Evolutionary conservation across 1,140 invertebrate species (phyloP), one percentile per base, ranked within the genome.

Genomic region (Pachyrhynchus sulphureomaculatus): DNA sequence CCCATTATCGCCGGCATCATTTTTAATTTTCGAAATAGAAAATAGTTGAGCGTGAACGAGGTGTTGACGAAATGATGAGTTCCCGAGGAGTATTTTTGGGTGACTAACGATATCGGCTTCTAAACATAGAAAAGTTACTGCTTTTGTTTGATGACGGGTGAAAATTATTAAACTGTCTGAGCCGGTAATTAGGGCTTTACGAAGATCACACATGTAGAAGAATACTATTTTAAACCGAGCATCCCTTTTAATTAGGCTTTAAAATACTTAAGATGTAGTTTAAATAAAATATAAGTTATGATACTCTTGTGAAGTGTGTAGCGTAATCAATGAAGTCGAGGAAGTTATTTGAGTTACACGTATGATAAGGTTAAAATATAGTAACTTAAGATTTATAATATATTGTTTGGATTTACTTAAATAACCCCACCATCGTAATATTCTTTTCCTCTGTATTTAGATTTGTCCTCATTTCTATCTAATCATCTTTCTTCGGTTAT

Each of bases 1-100:
- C 65, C 66, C 65, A 65, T 68, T 67, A 69, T 55, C 58, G 53
- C 42, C 39, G 41, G 44, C 23, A 42, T 60, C 49, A 32, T 53
- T 61, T 59, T 59, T 57, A 47, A 57, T 47, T 59, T 59, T 41
- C 48, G 51, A 56, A 64, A 64, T 64, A 64, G 54, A 59, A 59
- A 64, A 59, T 64, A 45, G 44, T 33, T 24, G 26, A 33, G 44
- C 55, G 62, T 41, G 62, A 51, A 60, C 52, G 57, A 65, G 56
- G 56, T 60, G 63, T 58, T 60, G 63, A 65, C 36, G 53, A 56
- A 65, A 65, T 61, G 63, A 65, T 64, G 62, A 59, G 56, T 59
- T 48, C 42, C 49, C 58, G 49, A 53, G 33, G 49, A 47, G 32
- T 61, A 53, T 54, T 55, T 62, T 55, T 41, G 60, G 42, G 15